Conservation (phyloP, 1,140 invertebrate species). For the Sitobion miscanthi region DNA sequence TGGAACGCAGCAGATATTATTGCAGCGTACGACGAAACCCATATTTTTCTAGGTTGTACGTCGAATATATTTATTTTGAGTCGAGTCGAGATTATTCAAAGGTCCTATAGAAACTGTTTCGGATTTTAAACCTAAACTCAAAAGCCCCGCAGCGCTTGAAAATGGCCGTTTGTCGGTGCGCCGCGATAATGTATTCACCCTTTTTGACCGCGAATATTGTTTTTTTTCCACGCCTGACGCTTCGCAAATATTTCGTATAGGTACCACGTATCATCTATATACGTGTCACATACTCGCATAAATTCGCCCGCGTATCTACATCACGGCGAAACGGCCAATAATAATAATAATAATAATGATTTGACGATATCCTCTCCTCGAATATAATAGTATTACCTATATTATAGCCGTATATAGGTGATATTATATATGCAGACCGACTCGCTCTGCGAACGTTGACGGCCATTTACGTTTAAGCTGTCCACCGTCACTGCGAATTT, state of each 20-base stretch:
- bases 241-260: not conserved
- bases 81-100: not conserved
- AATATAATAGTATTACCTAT: not conserved
- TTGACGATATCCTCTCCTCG: not conserved
- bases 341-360: constrained; percentile 3
- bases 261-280: not conserved
- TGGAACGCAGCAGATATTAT: not conserved
- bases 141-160: not conserved
- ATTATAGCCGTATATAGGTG: not conserved
- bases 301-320: not conserved
- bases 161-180: not conserved
- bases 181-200: constrained; percentile 1
- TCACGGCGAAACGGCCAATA: not conserved
- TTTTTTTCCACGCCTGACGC: not conserved
- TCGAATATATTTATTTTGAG: not conserved
- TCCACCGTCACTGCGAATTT: not conserved
- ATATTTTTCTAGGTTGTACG: not conserved
- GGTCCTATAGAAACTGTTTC: not conserved
- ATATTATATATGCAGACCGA: not conserved
- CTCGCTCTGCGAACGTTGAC: not conserved
- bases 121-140: not conserved
- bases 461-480: not conserved
- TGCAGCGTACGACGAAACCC: not conserved
- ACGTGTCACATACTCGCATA: not conserved
- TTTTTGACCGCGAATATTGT: constrained; percentile 1